Base-by-base conservation (phyloP, 2,797 vertebrate species). In the Gymnoscopelus microlampas region DNA sequence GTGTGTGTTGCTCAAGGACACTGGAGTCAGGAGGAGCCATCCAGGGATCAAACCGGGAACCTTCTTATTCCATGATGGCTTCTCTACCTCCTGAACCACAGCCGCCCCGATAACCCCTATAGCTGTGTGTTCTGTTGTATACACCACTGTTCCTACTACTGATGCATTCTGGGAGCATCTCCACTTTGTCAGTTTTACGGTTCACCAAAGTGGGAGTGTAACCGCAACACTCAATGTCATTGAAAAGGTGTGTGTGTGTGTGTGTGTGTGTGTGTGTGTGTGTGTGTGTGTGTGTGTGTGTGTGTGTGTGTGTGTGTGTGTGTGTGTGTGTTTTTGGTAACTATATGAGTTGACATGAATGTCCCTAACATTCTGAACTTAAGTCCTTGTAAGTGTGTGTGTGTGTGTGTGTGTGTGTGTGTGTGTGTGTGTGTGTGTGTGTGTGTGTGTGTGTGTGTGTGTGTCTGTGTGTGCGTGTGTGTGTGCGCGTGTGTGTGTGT, bases 111-210 rank as follows among this genome's bases (percentile, higher is more conserved):
- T 3, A 29, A 29, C 26, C 26, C 26, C 26, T 29, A 29, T 19
- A 19, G 19, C 19, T 1, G 19, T 19, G 19, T 19, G 19, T 19
- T 19, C 19, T 19, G 19, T n/a, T n/a, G n/a, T n/a, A n/a, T 19
- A 19, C 19, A 19, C 26, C 26, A 29, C 26, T 29, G 26, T 29
- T 29, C 26, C 26, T 29, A 3, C 26, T 29, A 29, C 26, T 29
- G 26, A 29, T 29, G 26, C 26, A 29, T 29, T 51, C 29, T 14
- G 15, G 50, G 13, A 15, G 13, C 2, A 39, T 29, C 53, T 66
- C 67, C 74, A 80, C 24, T 70, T 19, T 83, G 79, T 87, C 78
- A 78, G 87, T 87, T 87, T 86, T 78, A 79, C 77, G 76, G 69
- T 47, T 66, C 53, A 26, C 60, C 71, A 83, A 76, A 72, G 71